phyloP scores from a whole-genome alignment of 2,797 vertebrate genomes.

The Enteromius radiatus region DNA sequence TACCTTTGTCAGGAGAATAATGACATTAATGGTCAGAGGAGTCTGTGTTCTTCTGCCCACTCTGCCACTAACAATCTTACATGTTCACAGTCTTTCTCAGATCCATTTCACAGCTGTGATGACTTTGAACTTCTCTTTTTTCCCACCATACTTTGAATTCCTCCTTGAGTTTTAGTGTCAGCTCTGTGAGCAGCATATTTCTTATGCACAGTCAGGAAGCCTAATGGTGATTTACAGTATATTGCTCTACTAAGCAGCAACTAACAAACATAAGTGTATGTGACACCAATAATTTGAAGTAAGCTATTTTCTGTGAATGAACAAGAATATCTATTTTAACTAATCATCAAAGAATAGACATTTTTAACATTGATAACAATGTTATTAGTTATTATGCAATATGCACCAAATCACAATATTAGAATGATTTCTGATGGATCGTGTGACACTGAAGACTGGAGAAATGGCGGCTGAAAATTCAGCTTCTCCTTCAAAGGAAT shows the following conservation, averaged over 20 bases:
- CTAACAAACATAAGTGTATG: too few relatives aligned
- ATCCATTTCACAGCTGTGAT: constrained; percentile 40
- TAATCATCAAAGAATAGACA: neutral
- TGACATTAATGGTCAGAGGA: constrained; percentile 52
- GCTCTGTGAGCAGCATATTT: constrained; percentile 3
- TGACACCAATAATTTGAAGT: neutral
- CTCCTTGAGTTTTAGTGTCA: constrained; percentile 31
- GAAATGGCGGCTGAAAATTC: neutral
- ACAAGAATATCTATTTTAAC: neutral
- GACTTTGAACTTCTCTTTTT: constrained; percentile 58
- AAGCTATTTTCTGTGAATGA: neutral
- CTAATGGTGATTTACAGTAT: neutral
- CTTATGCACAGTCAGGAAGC: neutral
- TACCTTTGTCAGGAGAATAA: constrained; percentile 56
- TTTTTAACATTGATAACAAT: neutral
- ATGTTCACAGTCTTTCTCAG: constrained; percentile 44
- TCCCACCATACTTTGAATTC: constrained; percentile 60
- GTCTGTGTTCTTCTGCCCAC: constrained; percentile 45
- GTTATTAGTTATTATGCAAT: too few relatives aligned
- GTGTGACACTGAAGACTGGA: neutral
- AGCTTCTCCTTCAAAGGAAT: neutral
- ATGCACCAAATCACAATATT: neutral
- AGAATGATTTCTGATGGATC: neutral
- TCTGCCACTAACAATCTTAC: constrained; percentile 45
- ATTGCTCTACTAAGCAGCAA: neutral